Evolutionary conservation across 2,113 vertebrate genomes (phyloP).

Genomic region (Cyanoliseus patagonus): DNA sequence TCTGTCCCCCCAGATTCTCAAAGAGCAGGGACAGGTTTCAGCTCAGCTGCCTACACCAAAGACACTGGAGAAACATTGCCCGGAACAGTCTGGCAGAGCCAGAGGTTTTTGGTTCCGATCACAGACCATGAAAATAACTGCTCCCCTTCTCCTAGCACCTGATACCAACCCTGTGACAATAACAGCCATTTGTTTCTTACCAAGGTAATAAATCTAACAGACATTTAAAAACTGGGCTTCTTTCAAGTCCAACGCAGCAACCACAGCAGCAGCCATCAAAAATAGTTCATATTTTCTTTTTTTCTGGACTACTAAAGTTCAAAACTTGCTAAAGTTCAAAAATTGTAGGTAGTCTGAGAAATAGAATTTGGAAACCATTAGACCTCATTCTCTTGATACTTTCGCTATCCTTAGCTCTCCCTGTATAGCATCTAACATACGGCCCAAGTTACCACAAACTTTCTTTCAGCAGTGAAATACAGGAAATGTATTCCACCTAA

Average conservation of each 20-base stretch:
- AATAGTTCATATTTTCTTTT: not conserved
- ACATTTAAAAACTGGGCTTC: not conserved
- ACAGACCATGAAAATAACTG: not conserved
- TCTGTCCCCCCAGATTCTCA: not conserved
- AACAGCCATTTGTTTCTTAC: not conserved
- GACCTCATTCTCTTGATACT: not conserved
- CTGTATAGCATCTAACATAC: not conserved
- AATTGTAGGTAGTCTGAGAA: not conserved
- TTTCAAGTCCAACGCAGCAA: not conserved
- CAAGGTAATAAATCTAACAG: not conserved
- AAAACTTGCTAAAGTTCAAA: not conserved
- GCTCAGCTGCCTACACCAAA: not conserved
- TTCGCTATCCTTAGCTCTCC: not conserved
- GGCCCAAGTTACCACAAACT: not conserved
- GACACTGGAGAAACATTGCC: not conserved
- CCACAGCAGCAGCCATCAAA: not conserved
- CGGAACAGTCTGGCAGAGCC: constrained; percentile 1
- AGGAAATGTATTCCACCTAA: not conserved
- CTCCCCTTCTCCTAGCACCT: not conserved
- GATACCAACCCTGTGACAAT: not conserved
- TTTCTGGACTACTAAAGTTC: not conserved
- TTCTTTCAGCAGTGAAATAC: not conserved
- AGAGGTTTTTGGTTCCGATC: not conserved
- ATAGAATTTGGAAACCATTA: not conserved
- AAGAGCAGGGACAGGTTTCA: not conserved